phyloP scores from a whole-genome alignment of 1,140 invertebrate genomes.

The Pseudomyrmex gracilis region DNA sequence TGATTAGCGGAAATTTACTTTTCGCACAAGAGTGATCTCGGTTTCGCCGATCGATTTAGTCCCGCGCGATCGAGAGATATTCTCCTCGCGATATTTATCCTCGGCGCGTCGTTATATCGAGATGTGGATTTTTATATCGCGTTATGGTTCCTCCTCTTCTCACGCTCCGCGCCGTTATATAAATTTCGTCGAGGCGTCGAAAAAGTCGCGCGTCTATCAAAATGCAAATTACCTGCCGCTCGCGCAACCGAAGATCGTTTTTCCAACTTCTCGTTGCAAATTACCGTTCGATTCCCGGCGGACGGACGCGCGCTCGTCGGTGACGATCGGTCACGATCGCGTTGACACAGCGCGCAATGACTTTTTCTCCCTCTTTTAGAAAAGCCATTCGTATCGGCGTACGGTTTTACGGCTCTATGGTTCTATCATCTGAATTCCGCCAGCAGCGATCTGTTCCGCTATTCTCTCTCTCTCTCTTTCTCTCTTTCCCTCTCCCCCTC shows the following conservation, averaged over 20 bases:
- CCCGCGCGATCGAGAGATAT: neutral
- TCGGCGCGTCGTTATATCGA: slow-evolving; percentile 18
- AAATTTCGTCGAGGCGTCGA: slow-evolving; percentile 30
- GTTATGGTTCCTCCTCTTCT: slow-evolving; percentile 9
- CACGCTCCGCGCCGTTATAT: slow-evolving; percentile 1
- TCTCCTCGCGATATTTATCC: slow-evolving; percentile 4
- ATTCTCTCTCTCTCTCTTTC: neutral
- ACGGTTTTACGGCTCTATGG: slow-evolving; percentile 68
- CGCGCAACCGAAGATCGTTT: slow-evolving; percentile 36
- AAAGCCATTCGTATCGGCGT: slow-evolving; percentile 52
- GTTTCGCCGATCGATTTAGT: too few relatives aligned
- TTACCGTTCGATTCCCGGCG: slow-evolving; percentile 34
- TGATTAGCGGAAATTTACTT: too few relatives aligned
- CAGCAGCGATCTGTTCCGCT: slow-evolving; percentile 44
- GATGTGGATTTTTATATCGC: slow-evolving; percentile 37
- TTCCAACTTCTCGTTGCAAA: slow-evolving; percentile 47
- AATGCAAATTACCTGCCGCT: slow-evolving; percentile 48
- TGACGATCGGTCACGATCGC: slow-evolving; percentile 55
- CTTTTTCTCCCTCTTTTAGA: neutral
- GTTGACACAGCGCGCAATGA: slow-evolving; percentile 49
- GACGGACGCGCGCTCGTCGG: slow-evolving; percentile 45
- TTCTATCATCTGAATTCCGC: slow-evolving; percentile 69
- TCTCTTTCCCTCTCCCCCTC: neutral
- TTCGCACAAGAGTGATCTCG: too few relatives aligned
- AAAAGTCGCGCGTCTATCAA: slow-evolving; percentile 46